phyloP scores from a whole-genome alignment of 2,113 vertebrate species.

The Panthera uncia region DNA sequence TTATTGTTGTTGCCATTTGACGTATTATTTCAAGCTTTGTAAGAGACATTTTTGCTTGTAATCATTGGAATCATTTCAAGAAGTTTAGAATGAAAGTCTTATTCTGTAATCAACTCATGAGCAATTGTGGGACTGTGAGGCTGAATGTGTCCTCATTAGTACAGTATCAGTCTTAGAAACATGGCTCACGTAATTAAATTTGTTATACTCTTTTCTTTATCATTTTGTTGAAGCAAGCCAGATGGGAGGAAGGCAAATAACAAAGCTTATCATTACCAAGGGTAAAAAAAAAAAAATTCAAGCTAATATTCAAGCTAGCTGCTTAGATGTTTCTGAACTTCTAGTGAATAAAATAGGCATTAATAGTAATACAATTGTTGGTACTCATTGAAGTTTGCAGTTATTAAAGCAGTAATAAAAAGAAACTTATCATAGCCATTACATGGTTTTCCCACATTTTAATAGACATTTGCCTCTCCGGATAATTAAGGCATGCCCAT shows the following conservation, averaged over 20 bases:
- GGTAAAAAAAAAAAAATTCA: background rate
- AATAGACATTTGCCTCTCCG: background rate
- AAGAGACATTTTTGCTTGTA: background rate
- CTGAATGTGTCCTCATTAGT: background rate
- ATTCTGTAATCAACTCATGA: slow-evolving; percentile 6
- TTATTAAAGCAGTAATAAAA: slow-evolving; percentile 72
- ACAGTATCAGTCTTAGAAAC: slow-evolving; percentile 10
- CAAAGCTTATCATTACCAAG: slow-evolving; percentile 48
- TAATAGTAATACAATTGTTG: slow-evolving; percentile 70
- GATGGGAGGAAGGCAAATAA: slow-evolving; percentile 56
- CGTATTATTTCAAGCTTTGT: background rate
- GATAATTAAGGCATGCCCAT: background rate
- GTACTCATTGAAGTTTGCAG: slow-evolving; percentile 56
- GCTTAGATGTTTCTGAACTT: slow-evolving; percentile 64
- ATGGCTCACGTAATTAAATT: slow-evolving; percentile 19
- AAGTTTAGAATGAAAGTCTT: slow-evolving; percentile 25
- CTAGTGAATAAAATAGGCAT: slow-evolving; percentile 64
- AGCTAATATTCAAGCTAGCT: background rate
- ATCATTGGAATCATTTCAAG: background rate
- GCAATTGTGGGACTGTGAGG: background rate
- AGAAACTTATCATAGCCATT: slow-evolving; percentile 55
- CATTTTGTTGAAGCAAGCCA: slow-evolving; percentile 11
- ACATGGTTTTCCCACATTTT: slow-evolving; percentile 42
- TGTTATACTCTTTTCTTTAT: slow-evolving; percentile 35
- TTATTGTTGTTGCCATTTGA: background rate